Conservation (phyloP, 2,888 invertebrate genomes). For the Iphiclides podalirius region DNA sequence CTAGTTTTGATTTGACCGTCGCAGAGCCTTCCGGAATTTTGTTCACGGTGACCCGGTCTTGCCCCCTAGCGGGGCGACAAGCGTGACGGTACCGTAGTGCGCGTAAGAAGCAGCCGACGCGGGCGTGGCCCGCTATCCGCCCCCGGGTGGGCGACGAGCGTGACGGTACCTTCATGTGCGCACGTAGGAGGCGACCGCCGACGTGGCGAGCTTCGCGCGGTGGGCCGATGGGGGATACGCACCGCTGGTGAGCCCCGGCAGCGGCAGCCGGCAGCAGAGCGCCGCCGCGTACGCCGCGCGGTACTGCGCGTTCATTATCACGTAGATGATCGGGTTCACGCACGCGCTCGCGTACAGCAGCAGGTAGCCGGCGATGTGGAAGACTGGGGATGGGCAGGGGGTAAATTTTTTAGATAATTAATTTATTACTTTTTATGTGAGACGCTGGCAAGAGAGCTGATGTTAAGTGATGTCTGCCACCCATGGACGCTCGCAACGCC, state of each 20-base stretch:
- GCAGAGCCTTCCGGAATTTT: no score
- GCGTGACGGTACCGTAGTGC: no score
- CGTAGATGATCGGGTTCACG: constrained; percentile 96
- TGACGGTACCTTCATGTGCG: constrained; percentile 76
- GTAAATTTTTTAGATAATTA: constrained; percentile 38
- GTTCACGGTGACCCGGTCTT: no score
- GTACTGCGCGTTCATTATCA: constrained; percentile 97
- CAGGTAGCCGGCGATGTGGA: constrained; percentile 90
- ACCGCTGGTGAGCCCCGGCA: constrained; percentile 81
- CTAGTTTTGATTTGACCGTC: no score
- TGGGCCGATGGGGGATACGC: constrained; percentile 75
- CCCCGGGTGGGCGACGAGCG: no score
- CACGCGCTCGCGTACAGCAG: constrained; percentile 93
- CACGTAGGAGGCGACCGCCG: constrained; percentile 61
- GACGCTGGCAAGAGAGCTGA: no score
- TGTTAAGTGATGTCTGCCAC: no score
- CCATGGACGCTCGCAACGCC: no score
- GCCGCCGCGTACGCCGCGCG: constrained; percentile 93
- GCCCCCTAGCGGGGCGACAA: not conserved
- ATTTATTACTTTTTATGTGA: no score
- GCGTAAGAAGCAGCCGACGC: no score
- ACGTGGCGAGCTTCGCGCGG: constrained; percentile 59
- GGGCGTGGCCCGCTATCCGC: no score
- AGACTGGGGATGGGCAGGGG: constrained; percentile 70
- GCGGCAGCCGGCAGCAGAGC: constrained; percentile 82